Evolutionary conservation across 2,113 vertebrate genomes (phyloP), one percentile per base, ranked within the genome.

Genomic region (Callospermophilus lateralis): DNA sequence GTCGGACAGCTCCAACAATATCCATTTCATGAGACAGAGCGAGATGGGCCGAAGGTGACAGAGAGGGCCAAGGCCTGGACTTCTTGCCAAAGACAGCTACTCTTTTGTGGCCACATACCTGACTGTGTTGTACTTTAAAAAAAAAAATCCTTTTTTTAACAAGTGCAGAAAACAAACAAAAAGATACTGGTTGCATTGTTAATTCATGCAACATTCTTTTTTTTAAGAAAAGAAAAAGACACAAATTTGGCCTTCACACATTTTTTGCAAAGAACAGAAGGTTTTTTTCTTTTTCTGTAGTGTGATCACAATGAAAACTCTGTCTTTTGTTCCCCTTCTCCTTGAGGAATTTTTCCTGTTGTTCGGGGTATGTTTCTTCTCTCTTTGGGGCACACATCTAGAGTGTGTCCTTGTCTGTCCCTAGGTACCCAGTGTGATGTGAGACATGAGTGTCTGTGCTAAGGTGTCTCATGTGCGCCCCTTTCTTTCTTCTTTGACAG

Each of bases 11-110:
- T 99, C 99, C 96, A 99, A 99, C 99, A 99, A 99, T 98, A 99
- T 99, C 98, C 99, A 99, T 97, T 99, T 99, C 98, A 99, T 99
- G 99, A 99, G 99, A 99, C 99, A 99, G 99, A 99, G 99, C 34
- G 99, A 99, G 98, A 99, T 99, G 99, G 99, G 99, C 98, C 99
- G 99, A 98, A 99, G 99, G 99, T 99, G 99, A 99, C 99, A 99
- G 99, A 97, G 98, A 98, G 98, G 99, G 97, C 98, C 97, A 67
- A 86, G 97, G 98, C 96, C 97, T 96, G 99, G 98, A 99, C 99
- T 99, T 99, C 99, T 99, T 99, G 99, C 99, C 99, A 99, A 99
- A 99, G 99, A 99, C 99, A 99, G 99, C 99, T 99, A 98, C 99
- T 98, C 99, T 98, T 99, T 98, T 99, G 99, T 99, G 99, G 99